These are phyloP conservation scores for Pterostichus madidus DNA, from an alignment of 2,888 invertebrate genomes.

Conservation along the genomic window DNA sequence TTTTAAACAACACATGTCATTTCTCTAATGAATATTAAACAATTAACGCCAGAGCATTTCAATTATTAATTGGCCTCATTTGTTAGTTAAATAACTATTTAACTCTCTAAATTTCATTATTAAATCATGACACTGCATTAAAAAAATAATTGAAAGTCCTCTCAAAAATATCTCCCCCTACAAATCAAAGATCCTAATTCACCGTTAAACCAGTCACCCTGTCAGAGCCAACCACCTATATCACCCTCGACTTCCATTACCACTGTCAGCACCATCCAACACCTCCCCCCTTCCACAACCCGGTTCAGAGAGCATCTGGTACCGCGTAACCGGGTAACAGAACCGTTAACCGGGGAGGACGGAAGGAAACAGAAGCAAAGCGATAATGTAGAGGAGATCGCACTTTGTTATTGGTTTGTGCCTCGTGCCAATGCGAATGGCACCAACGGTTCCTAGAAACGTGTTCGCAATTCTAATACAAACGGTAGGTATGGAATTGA, in stretches of 20 bases:
- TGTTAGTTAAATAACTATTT: too few species aligned
- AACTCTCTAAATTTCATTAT: too few species aligned
- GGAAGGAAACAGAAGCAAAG: slow-evolving; percentile 23
- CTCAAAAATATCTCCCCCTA: too few species aligned
- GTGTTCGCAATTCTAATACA: slow-evolving; percentile 36
- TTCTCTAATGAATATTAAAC: too few species aligned
- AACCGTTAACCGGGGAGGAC: not conserved
- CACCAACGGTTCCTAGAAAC: slow-evolving; percentile 28
- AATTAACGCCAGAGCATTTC: too few species aligned
- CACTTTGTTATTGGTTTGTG: slow-evolving; percentile 46
- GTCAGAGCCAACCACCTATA: too few species aligned
- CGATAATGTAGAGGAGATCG: slow-evolving; percentile 51
- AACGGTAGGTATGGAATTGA: not conserved
- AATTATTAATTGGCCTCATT: too few species aligned
- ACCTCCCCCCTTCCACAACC: not conserved
- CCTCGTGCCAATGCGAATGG: not conserved
- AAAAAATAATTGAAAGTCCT: too few species aligned
- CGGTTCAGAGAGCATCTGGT: not conserved
- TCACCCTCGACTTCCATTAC: not conserved
- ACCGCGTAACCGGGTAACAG: not conserved
- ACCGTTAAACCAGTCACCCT: too few species aligned
- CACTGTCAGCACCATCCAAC: not conserved
- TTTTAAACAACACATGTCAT: too few species aligned
- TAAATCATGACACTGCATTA: too few species aligned
- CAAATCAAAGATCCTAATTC: too few species aligned